phyloP scores from a whole-genome alignment of 2,113 vertebrate genomes.

The Acrocephalus kingi region DNA sequence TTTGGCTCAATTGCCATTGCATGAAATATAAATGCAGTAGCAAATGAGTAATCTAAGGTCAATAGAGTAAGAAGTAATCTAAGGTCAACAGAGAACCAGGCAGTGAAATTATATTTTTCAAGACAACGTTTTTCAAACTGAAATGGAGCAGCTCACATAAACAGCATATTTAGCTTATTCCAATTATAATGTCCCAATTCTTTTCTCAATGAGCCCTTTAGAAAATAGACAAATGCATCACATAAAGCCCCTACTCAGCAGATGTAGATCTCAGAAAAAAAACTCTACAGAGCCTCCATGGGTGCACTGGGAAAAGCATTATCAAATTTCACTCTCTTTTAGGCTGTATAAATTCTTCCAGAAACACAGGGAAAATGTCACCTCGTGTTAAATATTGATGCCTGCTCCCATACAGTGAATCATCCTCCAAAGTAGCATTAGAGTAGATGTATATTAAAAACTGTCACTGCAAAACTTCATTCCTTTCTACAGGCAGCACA shows the following conservation, averaged over 20 bases:
- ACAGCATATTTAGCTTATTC: background rate
- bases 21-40: conserved; percentile 43
- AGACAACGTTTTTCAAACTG: background rate
- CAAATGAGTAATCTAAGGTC: conserved; percentile 22
- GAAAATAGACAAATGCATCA: background rate
- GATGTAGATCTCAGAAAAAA: background rate
- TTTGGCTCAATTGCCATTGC: background rate
- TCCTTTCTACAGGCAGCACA: background rate
- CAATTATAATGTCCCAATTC: background rate
- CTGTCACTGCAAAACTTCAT: background rate
- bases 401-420: background rate
- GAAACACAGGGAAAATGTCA: background rate
- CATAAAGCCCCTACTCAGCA: background rate
- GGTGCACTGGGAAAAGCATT: background rate
- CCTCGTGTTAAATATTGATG: background rate
- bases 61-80: background rate
- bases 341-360: background rate
- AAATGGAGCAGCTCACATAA: background rate
- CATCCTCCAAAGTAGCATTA: background rate
- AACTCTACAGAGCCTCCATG: background rate
- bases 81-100: conserved; percentile 3
- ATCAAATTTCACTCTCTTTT: background rate
- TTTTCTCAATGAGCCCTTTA: background rate
- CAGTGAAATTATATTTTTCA: background rate
- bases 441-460: background rate